These are phyloP conservation scores for Nasonovia ribisnigri DNA, from an alignment of 2,888 invertebrate genomes.

Conservation along the genomic window DNA sequence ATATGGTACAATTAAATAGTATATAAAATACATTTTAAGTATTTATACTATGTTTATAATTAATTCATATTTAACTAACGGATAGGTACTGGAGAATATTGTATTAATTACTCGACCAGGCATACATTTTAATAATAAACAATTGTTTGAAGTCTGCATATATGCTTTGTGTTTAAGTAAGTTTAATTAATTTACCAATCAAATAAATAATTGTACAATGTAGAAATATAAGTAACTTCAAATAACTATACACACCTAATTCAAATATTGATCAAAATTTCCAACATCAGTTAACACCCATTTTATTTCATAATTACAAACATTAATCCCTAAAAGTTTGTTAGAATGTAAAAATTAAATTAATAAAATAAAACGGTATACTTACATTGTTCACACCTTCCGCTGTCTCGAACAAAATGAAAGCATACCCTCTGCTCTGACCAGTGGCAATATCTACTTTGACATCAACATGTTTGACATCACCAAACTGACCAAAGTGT, in stretches of 20 bases:
- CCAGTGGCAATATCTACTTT: constrained; percentile 97
- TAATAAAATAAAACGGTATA: neutral
- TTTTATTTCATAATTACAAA: no score
- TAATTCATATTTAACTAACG: neutral
- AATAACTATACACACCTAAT: no score
- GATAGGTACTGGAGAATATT: neutral
- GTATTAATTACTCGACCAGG: neutral
- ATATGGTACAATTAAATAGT: no score
- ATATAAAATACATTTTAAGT: neutral
- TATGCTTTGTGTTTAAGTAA: neutral
- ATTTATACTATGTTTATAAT: neutral
- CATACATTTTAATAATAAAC: neutral
- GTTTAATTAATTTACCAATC: neutral
- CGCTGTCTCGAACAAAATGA: constrained; percentile 91
- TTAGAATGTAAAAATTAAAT: neutral
- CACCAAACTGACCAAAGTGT: constrained; percentile 94
- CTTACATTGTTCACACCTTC: constrained; percentile 91
- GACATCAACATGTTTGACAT: constrained; percentile 95
- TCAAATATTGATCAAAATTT: no score
- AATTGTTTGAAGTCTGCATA: neutral
- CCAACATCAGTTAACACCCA: no score
- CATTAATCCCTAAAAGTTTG: neutral
- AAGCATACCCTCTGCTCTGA: constrained; percentile 95
- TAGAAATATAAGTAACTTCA: no score
- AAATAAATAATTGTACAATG: neutral